Conservation (phyloP, 2,888 invertebrate species). For the Amblyjoppa fuscipennis region DNA sequence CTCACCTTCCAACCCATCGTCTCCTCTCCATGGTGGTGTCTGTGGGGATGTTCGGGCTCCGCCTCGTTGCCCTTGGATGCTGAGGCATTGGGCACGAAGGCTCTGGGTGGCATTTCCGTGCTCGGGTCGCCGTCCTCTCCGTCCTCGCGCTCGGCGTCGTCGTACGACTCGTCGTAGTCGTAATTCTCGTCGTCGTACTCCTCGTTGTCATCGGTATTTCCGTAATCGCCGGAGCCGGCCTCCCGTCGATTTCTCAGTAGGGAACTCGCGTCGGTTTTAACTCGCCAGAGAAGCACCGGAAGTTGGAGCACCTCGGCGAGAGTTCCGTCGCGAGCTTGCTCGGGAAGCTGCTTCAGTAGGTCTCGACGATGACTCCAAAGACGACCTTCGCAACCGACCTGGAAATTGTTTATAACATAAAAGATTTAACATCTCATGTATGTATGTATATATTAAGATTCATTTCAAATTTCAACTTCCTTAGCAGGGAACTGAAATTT, state of each 20-base stretch:
- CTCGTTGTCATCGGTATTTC: conserved; percentile 78
- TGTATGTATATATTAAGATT: neutral
- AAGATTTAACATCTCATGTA: neutral
- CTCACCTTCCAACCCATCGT: conserved; percentile 72
- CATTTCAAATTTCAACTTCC: neutral
- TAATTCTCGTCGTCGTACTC: conserved; percentile 80
- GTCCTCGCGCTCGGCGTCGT: conserved; percentile 78
- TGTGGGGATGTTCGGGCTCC: conserved; percentile 82
- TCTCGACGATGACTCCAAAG: conserved; percentile 89
- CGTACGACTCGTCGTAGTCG: conserved; percentile 82
- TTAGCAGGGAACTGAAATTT: neutral
- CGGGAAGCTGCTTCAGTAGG: conserved; percentile 89
- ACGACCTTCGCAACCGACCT: conserved; percentile 92
- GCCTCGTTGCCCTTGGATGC: conserved; percentile 68
- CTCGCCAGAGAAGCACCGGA: conserved; percentile 91
- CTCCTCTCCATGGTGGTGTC: conserved; percentile 85
- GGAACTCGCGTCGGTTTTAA: conserved; percentile 81
- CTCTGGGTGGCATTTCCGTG: conserved; percentile 77
- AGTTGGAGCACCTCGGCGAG: conserved; percentile 89
- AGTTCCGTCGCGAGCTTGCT: conserved; percentile 90
- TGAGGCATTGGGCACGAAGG: conserved; percentile 65
- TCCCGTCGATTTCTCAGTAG: conserved; percentile 81
- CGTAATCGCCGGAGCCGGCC: conserved; percentile 81
- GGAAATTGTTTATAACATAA: conserved; percentile 72
- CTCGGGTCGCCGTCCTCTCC: conserved; percentile 81